phyloP scores from a whole-genome alignment of 2,888 invertebrate genomes.

The Thera britannica region DNA sequence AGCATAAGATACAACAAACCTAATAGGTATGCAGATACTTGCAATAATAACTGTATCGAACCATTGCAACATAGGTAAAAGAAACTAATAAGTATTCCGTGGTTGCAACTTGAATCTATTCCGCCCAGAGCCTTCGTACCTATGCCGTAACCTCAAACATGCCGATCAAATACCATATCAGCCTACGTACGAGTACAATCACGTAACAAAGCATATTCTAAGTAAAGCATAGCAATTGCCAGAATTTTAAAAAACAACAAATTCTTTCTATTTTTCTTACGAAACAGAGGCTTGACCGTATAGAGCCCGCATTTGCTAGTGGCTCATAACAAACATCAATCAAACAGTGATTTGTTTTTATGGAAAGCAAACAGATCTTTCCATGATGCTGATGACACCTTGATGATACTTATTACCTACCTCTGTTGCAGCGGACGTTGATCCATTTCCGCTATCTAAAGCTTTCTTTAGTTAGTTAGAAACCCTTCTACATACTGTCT shows the following conservation, averaged over 20 bases:
- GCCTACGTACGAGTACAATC: slow-evolving; percentile 7
- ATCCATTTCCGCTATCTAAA: slow-evolving; percentile 15
- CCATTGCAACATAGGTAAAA: slow-evolving; percentile 66
- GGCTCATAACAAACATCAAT: slow-evolving; percentile 39
- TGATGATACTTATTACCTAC: slow-evolving; percentile 19
- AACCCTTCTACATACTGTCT: not conserved
- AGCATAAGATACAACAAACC: slow-evolving; percentile 44
- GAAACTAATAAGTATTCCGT: slow-evolving; percentile 28
- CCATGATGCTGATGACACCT: slow-evolving; percentile 24
- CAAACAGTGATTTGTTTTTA: slow-evolving; percentile 29
- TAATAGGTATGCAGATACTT: no score
- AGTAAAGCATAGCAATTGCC: not conserved
- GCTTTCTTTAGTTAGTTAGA: slow-evolving; percentile 11
- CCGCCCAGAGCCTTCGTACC: slow-evolving; percentile 55
- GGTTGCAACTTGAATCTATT: slow-evolving; percentile 47
- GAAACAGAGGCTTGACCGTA: not conserved
- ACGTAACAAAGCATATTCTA: slow-evolving; percentile 1
- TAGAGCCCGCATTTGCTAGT: not conserved
- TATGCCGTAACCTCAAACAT: slow-evolving; percentile 56
- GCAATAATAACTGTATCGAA: slow-evolving; percentile 62
- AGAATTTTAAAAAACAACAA: not conserved
- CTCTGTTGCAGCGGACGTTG: slow-evolving; percentile 9
- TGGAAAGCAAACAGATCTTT: slow-evolving; percentile 24
- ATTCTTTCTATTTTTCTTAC: not conserved
- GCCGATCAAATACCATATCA: slow-evolving; percentile 52